Base-by-base conservation (phyloP, 2,888 invertebrate species). In the Auanema sp. region DNA sequence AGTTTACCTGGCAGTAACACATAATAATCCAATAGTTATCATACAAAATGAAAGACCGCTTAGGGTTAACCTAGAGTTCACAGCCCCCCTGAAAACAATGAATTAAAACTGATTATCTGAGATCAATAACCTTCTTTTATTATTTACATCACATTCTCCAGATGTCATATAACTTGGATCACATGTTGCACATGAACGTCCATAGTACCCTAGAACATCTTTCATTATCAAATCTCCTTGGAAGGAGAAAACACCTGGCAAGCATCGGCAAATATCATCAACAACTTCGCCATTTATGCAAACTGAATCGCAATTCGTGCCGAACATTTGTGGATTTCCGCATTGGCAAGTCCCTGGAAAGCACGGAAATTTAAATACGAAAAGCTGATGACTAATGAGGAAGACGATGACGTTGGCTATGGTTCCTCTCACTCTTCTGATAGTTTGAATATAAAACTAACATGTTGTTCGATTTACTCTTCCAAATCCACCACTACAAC, bases 21-120 rank as follows among this genome's bases (percentile, higher is more conserved):
- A 76, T 14, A 76, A 65, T 21, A 76, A 50, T 64, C 76, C 76
- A 49, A 76, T 73, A 14, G 76, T 76, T 47, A 76, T 72, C 52
- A 76, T 70, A 47, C 76, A 76, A 60, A 76, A 76, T n/a, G 76
- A 73, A 16, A 76, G 69, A 14, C 76, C 76, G 47, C 72, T 72
- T 23, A 76, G 70, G 0, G 76, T 76, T 24, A 76, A 59, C 14
- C 76, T 65, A 16, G 76, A 76, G 58, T 76, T 76, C 3, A 76
- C 73, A 1, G 68, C 65, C 40, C 64, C 64, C 33, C 60, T 60
- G 52, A 53, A 64, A 63, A 11, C 18, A 2, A 24, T n/a, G 25
- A 44, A n/a, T 18, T n/a, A n/a, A n/a, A n/a, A n/a, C n/a, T 33
- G 24, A 2, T 47, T 10, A 10, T 18, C 5, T 6, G 5, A 47